A percentile compares a stretch with the other conserved stretches of the same genome.
Evolutionary conservation across 2,113 vertebrate species (phyloP).

Genomic region (Opisthocomus hoazin): DNA sequence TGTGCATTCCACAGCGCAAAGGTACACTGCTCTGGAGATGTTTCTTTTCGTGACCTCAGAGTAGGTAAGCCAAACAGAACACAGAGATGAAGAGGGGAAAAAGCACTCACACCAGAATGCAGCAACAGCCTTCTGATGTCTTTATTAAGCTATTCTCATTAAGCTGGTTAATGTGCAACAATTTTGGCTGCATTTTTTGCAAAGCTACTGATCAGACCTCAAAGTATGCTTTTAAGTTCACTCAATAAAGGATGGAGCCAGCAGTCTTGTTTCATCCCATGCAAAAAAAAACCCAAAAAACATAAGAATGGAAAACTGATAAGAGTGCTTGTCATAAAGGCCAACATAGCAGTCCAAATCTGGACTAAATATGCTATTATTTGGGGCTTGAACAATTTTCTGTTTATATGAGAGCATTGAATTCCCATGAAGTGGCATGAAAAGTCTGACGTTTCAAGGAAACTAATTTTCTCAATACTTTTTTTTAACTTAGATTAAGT

Average conservation of each 20-base stretch:
- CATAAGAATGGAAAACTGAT: not conserved
- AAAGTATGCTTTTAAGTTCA: not conserved
- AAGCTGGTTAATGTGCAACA: not conserved
- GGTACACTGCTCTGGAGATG: not conserved
- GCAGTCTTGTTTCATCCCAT: not conserved
- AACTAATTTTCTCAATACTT: not conserved
- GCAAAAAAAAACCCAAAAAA: not conserved
- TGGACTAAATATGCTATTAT: too few species aligned
- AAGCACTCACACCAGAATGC: not conserved
- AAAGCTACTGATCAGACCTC: not conserved
- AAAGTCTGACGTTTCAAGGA: not conserved
- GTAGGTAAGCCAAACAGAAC: constrained; percentile 1
- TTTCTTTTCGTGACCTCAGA: constrained; percentile 11
- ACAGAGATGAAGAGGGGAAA: not conserved
- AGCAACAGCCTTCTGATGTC: not conserved
- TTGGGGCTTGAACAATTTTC: not conserved
- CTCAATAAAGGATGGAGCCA: not conserved
- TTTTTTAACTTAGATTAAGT: not conserved
- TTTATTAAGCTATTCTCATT: not conserved
- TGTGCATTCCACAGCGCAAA: not conserved
- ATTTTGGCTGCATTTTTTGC: not conserved
- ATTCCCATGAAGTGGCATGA: not conserved
- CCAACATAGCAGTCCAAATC: not conserved
- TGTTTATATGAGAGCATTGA: not conserved
- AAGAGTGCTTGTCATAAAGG: not conserved